These are phyloP conservation scores for Mungos mungo DNA, from an alignment of 2,113 vertebrate genomes.

Conservation along the genomic window DNA sequence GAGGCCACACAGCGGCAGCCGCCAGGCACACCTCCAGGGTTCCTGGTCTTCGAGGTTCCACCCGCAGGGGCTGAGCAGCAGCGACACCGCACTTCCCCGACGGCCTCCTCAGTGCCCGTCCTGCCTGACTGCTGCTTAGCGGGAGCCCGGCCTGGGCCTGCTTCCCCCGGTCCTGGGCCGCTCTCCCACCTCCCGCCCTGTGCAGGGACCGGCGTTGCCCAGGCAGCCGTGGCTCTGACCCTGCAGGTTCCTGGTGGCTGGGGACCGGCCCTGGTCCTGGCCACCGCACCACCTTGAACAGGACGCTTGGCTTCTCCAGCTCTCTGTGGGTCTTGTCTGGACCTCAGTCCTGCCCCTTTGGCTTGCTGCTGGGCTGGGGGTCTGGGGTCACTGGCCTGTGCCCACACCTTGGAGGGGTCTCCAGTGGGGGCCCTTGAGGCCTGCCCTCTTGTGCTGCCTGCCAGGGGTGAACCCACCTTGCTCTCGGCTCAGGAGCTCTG, in stretches of 20 bases:
- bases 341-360: neutral
- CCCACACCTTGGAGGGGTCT: neutral
- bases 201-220: no score
- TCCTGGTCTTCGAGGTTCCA: neutral
- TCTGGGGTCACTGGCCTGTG: neutral
- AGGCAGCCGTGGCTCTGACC: neutral
- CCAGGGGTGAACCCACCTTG: neutral
- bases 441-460: neutral
- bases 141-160: no score
- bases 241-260: neutral
- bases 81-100: neutral
- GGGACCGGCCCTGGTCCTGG: neutral
- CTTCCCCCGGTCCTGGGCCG: fast-evolving
- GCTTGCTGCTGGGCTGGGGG: neutral
- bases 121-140: neutral
- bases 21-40: neutral
- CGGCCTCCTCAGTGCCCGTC: neutral
- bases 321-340: neutral
- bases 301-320: neutral
- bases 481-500: neutral
- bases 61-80: neutral
- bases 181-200: neutral
- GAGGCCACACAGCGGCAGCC: neutral
- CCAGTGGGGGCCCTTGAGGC: neutral
- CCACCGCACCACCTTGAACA: no score